Evolutionary conservation across 2,113 vertebrate genomes (phyloP), one percentile per base, ranked within the genome.

Genomic region (Malaclemys terrapin): DNA sequence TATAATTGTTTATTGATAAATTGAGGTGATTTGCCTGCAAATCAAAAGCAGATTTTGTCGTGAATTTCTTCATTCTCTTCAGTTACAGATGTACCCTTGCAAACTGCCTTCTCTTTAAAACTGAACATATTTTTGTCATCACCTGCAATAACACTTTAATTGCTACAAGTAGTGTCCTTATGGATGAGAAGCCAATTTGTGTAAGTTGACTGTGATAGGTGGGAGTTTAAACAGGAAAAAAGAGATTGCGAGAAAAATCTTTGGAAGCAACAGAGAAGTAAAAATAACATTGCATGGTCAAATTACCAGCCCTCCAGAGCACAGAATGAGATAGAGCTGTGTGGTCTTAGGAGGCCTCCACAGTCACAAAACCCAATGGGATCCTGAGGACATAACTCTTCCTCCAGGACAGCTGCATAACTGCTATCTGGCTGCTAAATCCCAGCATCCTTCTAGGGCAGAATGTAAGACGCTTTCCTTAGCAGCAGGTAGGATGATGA

Each of bases 41-140:
- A 97, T 94, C 14, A 52, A 96, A 98, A 96, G 78, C 95, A 96
- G 91, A 82, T 95, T 95, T 82, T 94, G 84, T 91, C 3, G 5
- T 84, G 89, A 47, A 57, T 91, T 62, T 76, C 78, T 93, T 78
- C 69, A 14, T 85, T 82, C 49, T 90, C 90, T 85, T 93, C 10
- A 57, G 22, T 85, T 90, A n/a, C 89, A 96, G 75, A 89, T 88
- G 83, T 97, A 88, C 93, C 80, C 84, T 90, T 96, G 93, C 25
- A 45, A 88, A 54, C 52, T 4, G 9, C 91, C 90, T 95, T 89
- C 47, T 22, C n/a, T 89, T 96, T 88, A 95, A 78, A 90, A 88
- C 9, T 17, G 50, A 84, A 80, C 85, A 5, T 95, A 94, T 95
- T 97, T 98, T 97, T 96, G 88, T 95, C 92, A 92, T 94, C 87